phyloP scores from a whole-genome alignment of 2,888 invertebrate species.

The Heliconius hortense region DNA sequence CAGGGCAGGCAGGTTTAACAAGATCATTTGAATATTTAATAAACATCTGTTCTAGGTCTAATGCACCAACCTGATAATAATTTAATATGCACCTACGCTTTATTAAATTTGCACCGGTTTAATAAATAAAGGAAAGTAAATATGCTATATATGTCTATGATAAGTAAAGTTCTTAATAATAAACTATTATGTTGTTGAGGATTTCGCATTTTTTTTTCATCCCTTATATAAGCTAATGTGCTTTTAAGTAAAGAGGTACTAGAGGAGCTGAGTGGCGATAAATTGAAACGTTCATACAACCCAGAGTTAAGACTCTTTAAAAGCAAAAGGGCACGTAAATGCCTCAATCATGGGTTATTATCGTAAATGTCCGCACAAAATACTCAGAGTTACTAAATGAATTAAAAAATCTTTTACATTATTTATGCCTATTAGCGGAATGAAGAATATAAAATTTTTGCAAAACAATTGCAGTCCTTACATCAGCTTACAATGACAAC shows the following conservation, averaged over 20 bases:
- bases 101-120: background rate
- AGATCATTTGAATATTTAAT: conserved; percentile 16
- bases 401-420: conserved; percentile 20
- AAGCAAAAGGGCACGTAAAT: conserved; percentile 36
- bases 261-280: conserved; percentile 39
- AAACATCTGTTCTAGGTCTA: conserved; percentile 2
- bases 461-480: background rate
- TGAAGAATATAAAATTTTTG: conserved; percentile 1
- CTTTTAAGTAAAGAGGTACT: conserved; percentile 35
- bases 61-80: conserved; percentile 5
- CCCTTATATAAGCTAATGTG: conserved; percentile 34
- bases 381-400: conserved; percentile 10
- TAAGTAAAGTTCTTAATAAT: background rate
- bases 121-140: background rate
- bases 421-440: conserved; percentile 19
- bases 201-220: conserved; percentile 29
- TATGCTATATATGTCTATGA: background rate
- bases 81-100: conserved; percentile 5
- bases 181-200: background rate
- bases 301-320: conserved; percentile 35
- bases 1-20: conserved; percentile 1
- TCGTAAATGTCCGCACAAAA: conserved; percentile 28
- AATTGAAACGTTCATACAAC: conserved; percentile 41
- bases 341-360: conserved; percentile 34
- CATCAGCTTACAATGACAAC: background rate